Percentiles rank a stretch among this genome's conserved stretches.
phyloP scores from a whole-genome alignment of 1,140 invertebrate species.

The Euglossa dilemma region DNA sequence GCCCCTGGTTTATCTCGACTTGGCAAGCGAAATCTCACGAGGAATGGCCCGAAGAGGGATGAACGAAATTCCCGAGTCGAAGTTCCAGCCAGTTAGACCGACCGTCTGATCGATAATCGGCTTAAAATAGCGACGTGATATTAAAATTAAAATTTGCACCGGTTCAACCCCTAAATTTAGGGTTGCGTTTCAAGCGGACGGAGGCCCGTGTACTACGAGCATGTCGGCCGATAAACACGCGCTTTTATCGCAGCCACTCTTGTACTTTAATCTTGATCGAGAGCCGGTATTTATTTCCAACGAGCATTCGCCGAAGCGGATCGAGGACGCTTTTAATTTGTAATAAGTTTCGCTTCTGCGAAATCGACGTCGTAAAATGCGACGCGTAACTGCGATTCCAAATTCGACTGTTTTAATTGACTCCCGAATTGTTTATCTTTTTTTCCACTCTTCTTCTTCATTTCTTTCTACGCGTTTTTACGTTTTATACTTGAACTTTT shows the following conservation, averaged over 20 bases:
- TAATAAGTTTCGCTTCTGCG: neutral
- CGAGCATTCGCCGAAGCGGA: neutral
- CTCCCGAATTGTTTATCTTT: no score
- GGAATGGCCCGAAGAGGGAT: neutral
- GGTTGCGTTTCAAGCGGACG: constrained; percentile 22
- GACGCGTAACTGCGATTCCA: neutral
- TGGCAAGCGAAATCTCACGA: neutral
- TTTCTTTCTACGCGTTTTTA: no score
- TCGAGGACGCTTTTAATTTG: constrained; percentile 19
- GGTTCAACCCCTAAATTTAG: constrained; percentile 34
- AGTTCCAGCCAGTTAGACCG: constrained; percentile 2
- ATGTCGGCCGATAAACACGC: constrained; percentile 34
- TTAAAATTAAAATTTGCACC: constrained; percentile 49
- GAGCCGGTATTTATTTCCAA: neutral
- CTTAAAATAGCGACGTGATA: constrained; percentile 46
- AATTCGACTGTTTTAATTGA: no score
- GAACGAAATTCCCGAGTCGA: constrained; percentile 20
- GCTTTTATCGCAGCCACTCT: constrained; percentile 13
- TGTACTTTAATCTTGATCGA: constrained; percentile 23
- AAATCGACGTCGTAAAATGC: neutral
- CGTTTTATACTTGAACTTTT: no score
- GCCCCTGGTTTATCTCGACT: neutral
- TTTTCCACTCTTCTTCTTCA: no score
- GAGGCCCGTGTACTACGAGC: constrained; percentile 8
- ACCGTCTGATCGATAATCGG: constrained; percentile 26